These are phyloP conservation scores for Melitaea athalia DNA, from an alignment of 2,888 invertebrate species.

Conservation along the genomic window DNA sequence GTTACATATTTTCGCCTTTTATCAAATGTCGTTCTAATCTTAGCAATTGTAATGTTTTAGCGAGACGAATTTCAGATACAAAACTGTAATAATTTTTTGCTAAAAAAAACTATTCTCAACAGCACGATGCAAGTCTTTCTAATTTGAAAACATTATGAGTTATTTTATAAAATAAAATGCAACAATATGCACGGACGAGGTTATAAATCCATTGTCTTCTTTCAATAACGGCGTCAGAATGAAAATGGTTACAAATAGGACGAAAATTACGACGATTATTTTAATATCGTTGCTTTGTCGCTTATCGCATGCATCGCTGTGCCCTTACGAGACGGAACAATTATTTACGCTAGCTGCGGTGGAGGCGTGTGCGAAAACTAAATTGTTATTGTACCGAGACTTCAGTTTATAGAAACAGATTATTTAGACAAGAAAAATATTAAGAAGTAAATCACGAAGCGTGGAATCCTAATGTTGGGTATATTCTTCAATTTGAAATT, in stretches of 20 bases:
- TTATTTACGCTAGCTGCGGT: slow-evolving; percentile 38
- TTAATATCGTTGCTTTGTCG: slow-evolving; percentile 34
- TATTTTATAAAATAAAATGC: slow-evolving; percentile 3
- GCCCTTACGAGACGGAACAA: slow-evolving; percentile 23
- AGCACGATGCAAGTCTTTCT: neutral
- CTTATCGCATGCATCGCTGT: slow-evolving; percentile 38
- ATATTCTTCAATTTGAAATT: no score
- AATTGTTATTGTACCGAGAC: slow-evolving; percentile 9
- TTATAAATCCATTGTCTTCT: slow-evolving; percentile 28
- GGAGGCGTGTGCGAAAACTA: slow-evolving; percentile 4
- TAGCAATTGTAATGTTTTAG: no score
- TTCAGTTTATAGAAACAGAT: neutral
- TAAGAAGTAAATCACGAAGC: neutral
- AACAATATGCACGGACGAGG: slow-evolving; percentile 23
- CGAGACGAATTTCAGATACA: no score
- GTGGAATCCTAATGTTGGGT: neutral
- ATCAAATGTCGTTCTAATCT: no score
- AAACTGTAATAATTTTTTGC: no score
- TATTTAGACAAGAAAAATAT: neutral
- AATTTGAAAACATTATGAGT: neutral
- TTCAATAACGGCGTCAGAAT: slow-evolving; percentile 29
- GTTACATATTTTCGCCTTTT: no score
- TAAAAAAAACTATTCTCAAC: neutral
- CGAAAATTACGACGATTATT: slow-evolving; percentile 37
- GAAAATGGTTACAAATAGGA: slow-evolving; percentile 30